Evolutionary conservation across 2,113 vertebrate species (phyloP), one percentile per base, ranked within the genome.

Genomic region (Neolamprologus devosi): DNA sequence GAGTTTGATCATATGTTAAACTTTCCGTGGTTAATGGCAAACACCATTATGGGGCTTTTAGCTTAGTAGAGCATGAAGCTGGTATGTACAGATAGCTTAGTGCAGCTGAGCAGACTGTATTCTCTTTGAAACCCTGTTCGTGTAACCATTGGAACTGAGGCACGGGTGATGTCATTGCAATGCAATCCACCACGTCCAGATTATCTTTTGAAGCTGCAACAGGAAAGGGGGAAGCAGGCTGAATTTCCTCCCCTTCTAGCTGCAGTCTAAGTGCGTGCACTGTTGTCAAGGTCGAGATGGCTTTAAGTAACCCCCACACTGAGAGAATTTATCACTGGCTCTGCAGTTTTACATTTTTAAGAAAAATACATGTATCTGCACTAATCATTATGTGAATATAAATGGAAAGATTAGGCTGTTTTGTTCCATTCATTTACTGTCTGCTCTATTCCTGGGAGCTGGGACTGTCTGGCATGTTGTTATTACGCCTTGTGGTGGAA

Each of bases 111-210:
- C 51, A 33, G 47, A 83, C 60, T 53, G 55, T 47, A 55, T 85
- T 75, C 84, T 84, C 58, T 80, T 83, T 42, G 87, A 85, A 92
- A 81, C 51, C 81, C 83, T 17, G 58, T 86, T 90, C 55, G 79
- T 87, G 79, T 70, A 86, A 60, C 89, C 84, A 42, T 17, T 88
- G 55, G 54, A 82, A 85, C 89, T 89, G 78, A 70, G 70, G 58
- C 80, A 49, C 3, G 80, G 85, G 33, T 89, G 92, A 91, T 93
- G 88, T 90, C 91, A 93, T 51, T 81, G 75, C 81, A 89, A 83
- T 85, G 75, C 68, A 83, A 85, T 91, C 81, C 87, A 89, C 42
- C 83, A 57, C 23, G 28, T 87, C 33, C 55, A 90, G 87, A 92
- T 90, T 81, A 89, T 90, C 81, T 81, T 86, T 65, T 83, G 47